Percentiles rank a stretch among this genome's conserved stretches.
These are phyloP conservation scores for Actinia tenebrosa DNA, from an alignment of 64 coral and sea anemone species.

Conservation along the genomic window DNA sequence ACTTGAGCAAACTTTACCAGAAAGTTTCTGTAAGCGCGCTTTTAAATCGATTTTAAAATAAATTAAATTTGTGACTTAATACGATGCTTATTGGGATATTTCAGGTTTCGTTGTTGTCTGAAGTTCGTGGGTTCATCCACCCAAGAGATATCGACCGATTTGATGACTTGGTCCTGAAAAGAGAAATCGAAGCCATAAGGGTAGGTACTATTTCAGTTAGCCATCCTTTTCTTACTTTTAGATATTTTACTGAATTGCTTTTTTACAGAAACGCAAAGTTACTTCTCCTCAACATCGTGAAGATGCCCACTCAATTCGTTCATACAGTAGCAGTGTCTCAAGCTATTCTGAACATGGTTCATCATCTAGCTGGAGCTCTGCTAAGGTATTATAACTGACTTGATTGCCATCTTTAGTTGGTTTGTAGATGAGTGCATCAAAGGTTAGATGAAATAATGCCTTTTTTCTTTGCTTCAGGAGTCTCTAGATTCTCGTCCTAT, in stretches of 20 bases:
- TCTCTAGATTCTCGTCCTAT: constrained; percentile 63
- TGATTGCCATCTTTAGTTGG: too few species aligned
- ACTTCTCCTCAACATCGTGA: not conserved
- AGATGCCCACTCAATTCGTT: constrained; percentile 71
- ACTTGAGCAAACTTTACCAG: too few species aligned
- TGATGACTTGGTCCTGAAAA: constrained; percentile 74
- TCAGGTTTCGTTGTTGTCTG: constrained; percentile 63
- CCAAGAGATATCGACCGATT: constrained; percentile 82
- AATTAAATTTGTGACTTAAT: too few species aligned
- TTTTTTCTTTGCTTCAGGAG: not conserved
- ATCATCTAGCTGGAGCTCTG: constrained; percentile 66
- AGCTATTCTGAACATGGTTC: constrained; percentile 76
- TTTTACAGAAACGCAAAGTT: not conserved
- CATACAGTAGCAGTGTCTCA: constrained; percentile 67
- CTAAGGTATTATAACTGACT: constrained; percentile 43
- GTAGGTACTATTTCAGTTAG: not conserved
- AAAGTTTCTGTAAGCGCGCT: too few species aligned
- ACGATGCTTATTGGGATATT: not conserved
- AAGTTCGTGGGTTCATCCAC: constrained; percentile 64
- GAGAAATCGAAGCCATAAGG: constrained; percentile 78
- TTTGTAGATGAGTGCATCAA: not conserved
- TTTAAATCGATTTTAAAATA: too few species aligned
- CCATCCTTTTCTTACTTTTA: not conserved
- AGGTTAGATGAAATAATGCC: not conserved
- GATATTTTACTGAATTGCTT: not conserved